Evolutionary conservation across 2,797 vertebrate species (phyloP).

Genomic region (Chloroceryle inda): DNA sequence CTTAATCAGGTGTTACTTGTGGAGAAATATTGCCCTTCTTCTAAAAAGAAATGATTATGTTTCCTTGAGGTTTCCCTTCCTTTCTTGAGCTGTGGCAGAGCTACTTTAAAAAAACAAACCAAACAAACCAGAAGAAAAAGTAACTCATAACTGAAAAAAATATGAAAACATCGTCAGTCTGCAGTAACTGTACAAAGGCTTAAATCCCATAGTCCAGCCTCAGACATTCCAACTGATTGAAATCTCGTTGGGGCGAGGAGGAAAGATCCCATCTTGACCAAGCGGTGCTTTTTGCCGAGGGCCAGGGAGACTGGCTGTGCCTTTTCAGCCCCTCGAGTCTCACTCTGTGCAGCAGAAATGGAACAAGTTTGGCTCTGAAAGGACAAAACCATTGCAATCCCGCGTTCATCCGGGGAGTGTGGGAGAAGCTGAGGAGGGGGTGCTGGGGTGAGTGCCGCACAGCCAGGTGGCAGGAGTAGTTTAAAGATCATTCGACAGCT

Average conservation of each 20-base stretch:
- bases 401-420: not conserved
- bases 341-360: not conserved
- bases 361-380: not conserved
- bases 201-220: not conserved
- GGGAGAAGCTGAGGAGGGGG: not conserved
- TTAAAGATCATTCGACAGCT: not conserved
- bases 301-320: not conserved
- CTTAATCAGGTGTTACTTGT: constrained; percentile 62
- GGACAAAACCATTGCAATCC: not conserved
- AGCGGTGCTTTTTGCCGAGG: not conserved
- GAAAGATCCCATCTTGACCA: not conserved
- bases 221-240: not conserved
- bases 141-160: not conserved
- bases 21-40: constrained; percentile 47
- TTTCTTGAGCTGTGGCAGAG: not conserved
- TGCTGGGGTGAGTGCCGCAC: not conserved
- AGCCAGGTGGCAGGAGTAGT: not conserved
- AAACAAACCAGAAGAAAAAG: not conserved
- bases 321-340: not conserved
- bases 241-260: not conserved
- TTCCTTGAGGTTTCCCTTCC: not conserved
- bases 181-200: not conserved
- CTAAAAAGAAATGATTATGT: constrained; percentile 29
- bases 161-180: not conserved
- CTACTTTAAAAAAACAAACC: not conserved